Base-by-base conservation (phyloP, 2,113 vertebrate species). In the Hypomesus transpacificus region DNA sequence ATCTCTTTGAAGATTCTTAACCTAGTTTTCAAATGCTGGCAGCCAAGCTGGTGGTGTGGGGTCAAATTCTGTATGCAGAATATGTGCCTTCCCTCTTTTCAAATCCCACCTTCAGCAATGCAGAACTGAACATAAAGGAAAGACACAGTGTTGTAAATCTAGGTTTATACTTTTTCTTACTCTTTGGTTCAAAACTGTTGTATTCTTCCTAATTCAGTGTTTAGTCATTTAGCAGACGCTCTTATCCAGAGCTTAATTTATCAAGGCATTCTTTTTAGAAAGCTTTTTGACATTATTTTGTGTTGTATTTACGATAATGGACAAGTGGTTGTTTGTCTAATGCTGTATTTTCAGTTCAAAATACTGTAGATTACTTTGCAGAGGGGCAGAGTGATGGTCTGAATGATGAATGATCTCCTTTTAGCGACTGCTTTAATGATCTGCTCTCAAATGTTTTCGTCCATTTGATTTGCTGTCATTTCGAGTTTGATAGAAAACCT, bases 1-100 rank as follows among this genome's bases (percentile, higher is more conserved):
- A 17, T 20, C 56, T 50, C 80, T 90, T 89, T 91, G 80, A 88
- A 82, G 82, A 84, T 85, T 70, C 75, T 81, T 87, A 84, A 86
- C 85, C 75, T 86, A 89, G 60, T 88, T 89, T 75, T 82, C 58
- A 71, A 75, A 53, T 78, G 68, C 76, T 78, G 69, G 73, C 67
- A 80, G 78, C 75, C 75, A 64, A 69, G 75, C 67, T 79, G 62
- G 70, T 78, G 56, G 75, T 82, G 73, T 72, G 80, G 74, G 75
- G 82, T 83, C 72, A 74, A 52, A 80, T 76, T 87, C 67, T 79
- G 69, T 64, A 84, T 85, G 74, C 75, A 74, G 74, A 78, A 81
- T 66, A 21, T 53, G 69, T 31, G 18, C 31, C 22, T 56, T 70
- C 70, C 62, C 67, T 63, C 66, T 72, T 34, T 68, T 72, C 59